Evolutionary conservation across 2,888 invertebrate species (phyloP).

Genomic region (Cremastinae sp.): DNA sequence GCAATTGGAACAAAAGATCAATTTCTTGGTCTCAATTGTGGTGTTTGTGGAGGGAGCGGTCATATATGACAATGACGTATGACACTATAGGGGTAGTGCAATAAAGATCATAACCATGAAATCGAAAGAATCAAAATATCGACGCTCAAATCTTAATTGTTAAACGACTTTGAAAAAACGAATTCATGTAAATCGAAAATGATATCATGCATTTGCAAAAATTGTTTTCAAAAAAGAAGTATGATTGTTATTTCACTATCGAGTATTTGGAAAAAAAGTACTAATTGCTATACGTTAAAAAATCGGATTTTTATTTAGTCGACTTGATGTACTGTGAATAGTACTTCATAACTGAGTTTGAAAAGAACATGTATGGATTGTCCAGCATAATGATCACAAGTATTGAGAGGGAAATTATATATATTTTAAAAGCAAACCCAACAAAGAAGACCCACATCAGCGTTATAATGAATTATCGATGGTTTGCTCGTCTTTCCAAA

Average conservation of each 20-base stretch:
- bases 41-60: slow-evolving; percentile 9
- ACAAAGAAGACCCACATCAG: slow-evolving; percentile 45
- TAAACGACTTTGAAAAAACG: slow-evolving; percentile 7
- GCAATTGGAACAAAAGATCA: neutral
- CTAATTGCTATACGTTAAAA: no score
- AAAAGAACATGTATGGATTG: no score
- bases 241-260: no score
- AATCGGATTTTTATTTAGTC: no score
- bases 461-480: slow-evolving; percentile 53
- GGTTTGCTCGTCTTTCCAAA: slow-evolving; percentile 31
- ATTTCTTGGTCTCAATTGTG: neutral
- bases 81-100: neutral
- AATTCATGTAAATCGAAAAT: neutral
- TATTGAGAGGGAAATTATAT: slow-evolving; percentile 48
- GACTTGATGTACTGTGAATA: no score
- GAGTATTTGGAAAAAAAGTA: no score
- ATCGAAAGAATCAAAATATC: slow-evolving; percentile 12
- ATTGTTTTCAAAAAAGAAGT: neutral
- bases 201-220: neutral
- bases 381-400: no score
- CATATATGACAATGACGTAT: neutral
- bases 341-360: no score
- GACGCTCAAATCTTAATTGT: neutral
- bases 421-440: slow-evolving; percentile 25
- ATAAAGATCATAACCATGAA: slow-evolving; percentile 28